A percentile compares a stretch with the other conserved stretches of the same genome.
phyloP scores from a whole-genome alignment of 2,113 vertebrate genomes.

The Ellobius talpinus region DNA sequence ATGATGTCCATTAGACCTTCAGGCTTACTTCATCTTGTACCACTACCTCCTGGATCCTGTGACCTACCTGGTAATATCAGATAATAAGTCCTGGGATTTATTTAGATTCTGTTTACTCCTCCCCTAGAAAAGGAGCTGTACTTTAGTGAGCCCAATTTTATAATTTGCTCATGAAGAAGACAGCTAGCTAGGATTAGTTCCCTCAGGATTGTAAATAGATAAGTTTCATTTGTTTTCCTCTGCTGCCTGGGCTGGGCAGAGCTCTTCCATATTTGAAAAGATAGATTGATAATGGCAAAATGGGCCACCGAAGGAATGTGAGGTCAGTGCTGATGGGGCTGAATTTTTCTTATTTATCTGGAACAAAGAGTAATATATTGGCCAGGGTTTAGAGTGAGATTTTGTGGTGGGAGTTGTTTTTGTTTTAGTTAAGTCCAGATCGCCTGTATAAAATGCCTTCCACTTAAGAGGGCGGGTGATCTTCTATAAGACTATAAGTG shows the following conservation, averaged over 20 bases:
- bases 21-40: neutral
- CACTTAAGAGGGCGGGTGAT: neutral
- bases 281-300: conserved; percentile 24
- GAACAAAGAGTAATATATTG: neutral
- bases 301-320: conserved; percentile 7
- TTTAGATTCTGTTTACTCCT: neutral
- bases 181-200: conserved; percentile 20
- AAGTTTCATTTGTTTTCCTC: conserved; percentile 42
- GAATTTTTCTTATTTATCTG: conserved; percentile 4
- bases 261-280: conserved; percentile 59
- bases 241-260: conserved; percentile 3
- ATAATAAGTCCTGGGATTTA: neutral
- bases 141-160: neutral
- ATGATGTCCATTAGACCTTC: neutral
- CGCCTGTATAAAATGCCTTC: neutral
- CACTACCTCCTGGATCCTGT: neutral
- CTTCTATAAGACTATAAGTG: neutral
- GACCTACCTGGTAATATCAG: neutral
- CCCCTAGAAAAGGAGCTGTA: neutral
- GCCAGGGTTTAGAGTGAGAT: neutral
- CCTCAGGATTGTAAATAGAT: conserved; percentile 38
- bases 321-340: neutral
- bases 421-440: conserved; percentile 6
- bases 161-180: conserved; percentile 44
- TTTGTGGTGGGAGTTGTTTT: neutral